These are phyloP conservation scores for Empidonax alnorum DNA, from an alignment of 2,113 vertebrate genomes.

Conservation along the genomic window DNA sequence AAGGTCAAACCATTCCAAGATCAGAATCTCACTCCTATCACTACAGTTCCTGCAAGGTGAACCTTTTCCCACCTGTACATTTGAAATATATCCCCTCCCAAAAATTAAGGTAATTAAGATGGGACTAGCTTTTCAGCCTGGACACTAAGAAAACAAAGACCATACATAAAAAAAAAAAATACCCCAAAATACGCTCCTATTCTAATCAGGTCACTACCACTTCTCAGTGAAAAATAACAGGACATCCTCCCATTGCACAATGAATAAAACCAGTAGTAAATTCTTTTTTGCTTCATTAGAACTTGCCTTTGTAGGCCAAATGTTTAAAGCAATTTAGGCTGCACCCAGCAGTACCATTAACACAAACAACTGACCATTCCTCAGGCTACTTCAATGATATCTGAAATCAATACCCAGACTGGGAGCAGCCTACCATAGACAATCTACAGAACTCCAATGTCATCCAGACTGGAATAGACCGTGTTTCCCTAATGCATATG, in stretches of 20 bases:
- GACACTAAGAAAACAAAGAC: background rate
- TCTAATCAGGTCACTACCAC: background rate
- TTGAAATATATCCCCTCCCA: background rate
- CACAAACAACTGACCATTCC: slow-evolving; percentile 18
- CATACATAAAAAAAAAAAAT: rapidly evolving
- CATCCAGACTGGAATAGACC: background rate
- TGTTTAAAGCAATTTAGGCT: slow-evolving; percentile 5
- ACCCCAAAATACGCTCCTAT: background rate
- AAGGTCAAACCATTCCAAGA: background rate
- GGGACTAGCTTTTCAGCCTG: background rate
- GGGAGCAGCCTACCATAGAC: background rate
- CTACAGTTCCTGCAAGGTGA: background rate
- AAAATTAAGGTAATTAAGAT: background rate
- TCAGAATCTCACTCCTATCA: background rate
- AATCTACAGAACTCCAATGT: background rate
- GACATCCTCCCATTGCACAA: background rate
- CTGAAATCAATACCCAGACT: slow-evolving; percentile 40
- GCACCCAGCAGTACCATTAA: slow-evolving; percentile 1
- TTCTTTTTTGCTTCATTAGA: background rate
- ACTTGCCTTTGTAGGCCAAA: background rate
- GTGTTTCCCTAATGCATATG: background rate
- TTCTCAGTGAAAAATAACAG: background rate
- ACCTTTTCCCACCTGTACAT: background rate
- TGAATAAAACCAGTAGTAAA: background rate
- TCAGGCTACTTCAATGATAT: background rate